Base-by-base conservation (phyloP, 2,797 vertebrate genomes). In the Anolis apletophallus region DNA sequence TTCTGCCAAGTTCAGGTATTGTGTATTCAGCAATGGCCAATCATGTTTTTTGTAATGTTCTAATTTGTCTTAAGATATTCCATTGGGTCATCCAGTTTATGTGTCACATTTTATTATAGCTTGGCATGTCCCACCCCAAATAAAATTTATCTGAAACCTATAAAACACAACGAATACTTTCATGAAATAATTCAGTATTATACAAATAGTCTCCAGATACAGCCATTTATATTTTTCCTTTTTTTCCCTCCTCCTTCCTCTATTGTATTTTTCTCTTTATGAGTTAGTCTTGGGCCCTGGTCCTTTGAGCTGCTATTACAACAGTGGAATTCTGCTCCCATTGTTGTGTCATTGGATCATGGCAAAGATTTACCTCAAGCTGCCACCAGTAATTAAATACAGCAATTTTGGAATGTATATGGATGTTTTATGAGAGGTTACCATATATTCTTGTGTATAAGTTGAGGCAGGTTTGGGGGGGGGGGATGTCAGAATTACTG, bases 1-100 rank as follows among this genome's bases (percentile, higher is more conserved):
- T 82, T 67, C 36, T 76, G 34, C 54, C 75, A 72, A 75, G 79
- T 88, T 88, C 1, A 78, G 54, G 89, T 81, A 5, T 40, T 76
- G 77, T 36, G 32, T 68, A 87, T 23, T 83, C 21, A 57, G 81
- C 69, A 88, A 78, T 74, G 67, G 46, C 75, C 8, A 72, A 84
- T 52, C 4, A 46, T 46, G 46, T 69, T 85, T 32, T 86, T 69
- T 69, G 46, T n/a, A 9, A 75, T 23, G 50, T 5, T 64, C 32
- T 72, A 3, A 68, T n/a, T 77, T 26, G 81, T 34, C 5, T 34
- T 36, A 64, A 67, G 68, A 77, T 29, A 88, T 86, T 5, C 6
- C 80, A 52, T 1, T 86, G 0, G 26, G 2, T 36, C 50, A 83
- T 86, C 55, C 36, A 81, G 2, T 78, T 78, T 61, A 52, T 72